Evolutionary conservation across 2,113 vertebrate species (phyloP).

Genomic region (Alosa alosa): DNA sequence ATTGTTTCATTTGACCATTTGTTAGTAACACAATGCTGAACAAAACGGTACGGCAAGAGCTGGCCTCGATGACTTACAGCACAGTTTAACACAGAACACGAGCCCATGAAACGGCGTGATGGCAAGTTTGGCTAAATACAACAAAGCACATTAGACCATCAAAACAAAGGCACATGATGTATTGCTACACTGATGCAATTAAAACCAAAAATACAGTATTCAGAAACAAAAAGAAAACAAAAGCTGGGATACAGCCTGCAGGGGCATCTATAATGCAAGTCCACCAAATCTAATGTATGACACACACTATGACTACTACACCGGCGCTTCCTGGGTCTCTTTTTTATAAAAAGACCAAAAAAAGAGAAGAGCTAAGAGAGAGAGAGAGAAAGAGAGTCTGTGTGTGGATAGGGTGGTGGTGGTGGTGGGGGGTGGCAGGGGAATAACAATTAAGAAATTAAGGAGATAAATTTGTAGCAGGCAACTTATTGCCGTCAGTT

Average conservation of each 20-base stretch:
- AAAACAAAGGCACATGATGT: background rate
- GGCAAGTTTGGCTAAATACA: background rate
- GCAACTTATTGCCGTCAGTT: constrained; percentile 29
- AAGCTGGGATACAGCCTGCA: background rate
- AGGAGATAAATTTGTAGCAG: constrained; percentile 23
- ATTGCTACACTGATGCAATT: constrained; percentile 36
- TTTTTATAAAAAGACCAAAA: background rate
- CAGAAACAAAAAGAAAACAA: background rate
- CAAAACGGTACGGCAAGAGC: background rate
- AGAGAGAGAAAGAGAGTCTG: background rate
- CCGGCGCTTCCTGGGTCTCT: background rate
- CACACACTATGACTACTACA: background rate
- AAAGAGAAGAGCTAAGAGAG: background rate
- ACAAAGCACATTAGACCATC: background rate
- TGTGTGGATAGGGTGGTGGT: background rate
- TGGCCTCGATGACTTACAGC: background rate
- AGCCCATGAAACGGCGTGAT: background rate
- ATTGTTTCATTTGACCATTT: background rate
- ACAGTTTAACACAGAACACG: background rate
- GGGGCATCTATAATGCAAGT: background rate
- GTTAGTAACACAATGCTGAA: background rate
- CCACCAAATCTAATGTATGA: background rate
- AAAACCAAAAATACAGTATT: constrained; percentile 15
- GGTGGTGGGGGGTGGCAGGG: background rate
- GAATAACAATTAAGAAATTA: constrained; percentile 33